Percentiles rank a stretch among this genome's conserved stretches.
Conservation (phyloP, 2,888 invertebrate species). For the Cephonodes hylas region DNA sequence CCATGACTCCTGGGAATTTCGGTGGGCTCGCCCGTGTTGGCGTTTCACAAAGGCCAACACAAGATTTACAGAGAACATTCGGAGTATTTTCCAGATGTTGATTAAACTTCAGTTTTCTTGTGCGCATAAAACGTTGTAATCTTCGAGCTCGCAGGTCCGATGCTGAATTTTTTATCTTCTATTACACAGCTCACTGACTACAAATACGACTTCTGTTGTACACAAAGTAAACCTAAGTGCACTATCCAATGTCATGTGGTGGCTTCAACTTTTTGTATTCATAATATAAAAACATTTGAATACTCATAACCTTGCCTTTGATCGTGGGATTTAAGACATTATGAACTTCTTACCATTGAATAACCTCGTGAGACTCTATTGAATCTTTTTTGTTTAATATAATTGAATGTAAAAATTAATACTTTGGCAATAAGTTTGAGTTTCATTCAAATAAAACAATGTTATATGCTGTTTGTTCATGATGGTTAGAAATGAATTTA, state of each 20-base stretch:
- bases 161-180: conserved; percentile 12
- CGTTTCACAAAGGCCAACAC: conserved; percentile 5
- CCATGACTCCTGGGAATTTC: conserved; percentile 30
- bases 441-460: neutral
- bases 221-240: neutral
- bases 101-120: conserved; percentile 18
- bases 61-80: conserved; percentile 10
- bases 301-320: neutral
- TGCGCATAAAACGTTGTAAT: conserved; percentile 13
- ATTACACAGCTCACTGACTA: conserved; percentile 11
- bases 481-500: too few relatives aligned
- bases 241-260: neutral
- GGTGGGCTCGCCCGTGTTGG: neutral
- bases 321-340: neutral
- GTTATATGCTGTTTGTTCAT: neutral
- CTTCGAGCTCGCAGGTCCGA: neutral
- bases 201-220: neutral
- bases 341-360: neutral
- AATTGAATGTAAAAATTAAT: neutral
- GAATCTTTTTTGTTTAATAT: neutral
- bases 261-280: neutral
- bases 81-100: conserved; percentile 15
- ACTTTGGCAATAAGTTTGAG: neutral
- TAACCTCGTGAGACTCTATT: neutral
- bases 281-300: neutral